Evolutionary conservation across 2,113 vertebrate species (phyloP).

Genomic region (Amazona vittata): DNA sequence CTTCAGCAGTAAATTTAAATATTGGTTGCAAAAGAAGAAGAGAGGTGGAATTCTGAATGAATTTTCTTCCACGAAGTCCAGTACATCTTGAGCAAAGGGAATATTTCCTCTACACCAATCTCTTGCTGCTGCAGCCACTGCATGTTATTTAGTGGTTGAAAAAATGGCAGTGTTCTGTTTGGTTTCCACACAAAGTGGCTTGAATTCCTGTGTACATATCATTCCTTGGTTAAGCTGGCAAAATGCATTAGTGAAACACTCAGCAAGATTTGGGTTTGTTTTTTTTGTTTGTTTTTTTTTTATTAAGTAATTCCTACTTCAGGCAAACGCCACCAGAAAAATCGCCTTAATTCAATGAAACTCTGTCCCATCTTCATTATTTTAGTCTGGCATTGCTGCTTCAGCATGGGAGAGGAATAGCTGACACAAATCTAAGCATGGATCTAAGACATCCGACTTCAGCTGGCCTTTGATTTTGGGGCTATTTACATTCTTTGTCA

Average conservation of each 20-base stretch:
- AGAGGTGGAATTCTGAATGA: neutral
- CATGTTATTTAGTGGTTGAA: neutral
- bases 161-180: neutral
- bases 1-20: neutral
- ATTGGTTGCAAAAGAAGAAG: neutral
- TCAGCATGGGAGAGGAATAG: neutral
- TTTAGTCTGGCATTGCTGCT: neutral
- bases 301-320: neutral
- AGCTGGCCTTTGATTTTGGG: neutral
- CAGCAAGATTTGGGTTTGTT: fast-evolving
- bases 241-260: neutral
- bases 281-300: neutral
- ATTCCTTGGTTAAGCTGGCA: neutral
- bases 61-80: neutral
- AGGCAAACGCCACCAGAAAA: neutral
- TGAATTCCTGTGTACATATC: neutral
- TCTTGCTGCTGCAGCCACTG: neutral
- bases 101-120: neutral
- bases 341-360: neutral
- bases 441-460: neutral
- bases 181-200: neutral
- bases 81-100: neutral
- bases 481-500: neutral
- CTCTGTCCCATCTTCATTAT: neutral
- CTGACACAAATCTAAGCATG: neutral